These are phyloP conservation scores for Caenorhabditis briggsae DNA, from an alignment of 1,140 invertebrate genomes.

Conservation along the genomic window DNA sequence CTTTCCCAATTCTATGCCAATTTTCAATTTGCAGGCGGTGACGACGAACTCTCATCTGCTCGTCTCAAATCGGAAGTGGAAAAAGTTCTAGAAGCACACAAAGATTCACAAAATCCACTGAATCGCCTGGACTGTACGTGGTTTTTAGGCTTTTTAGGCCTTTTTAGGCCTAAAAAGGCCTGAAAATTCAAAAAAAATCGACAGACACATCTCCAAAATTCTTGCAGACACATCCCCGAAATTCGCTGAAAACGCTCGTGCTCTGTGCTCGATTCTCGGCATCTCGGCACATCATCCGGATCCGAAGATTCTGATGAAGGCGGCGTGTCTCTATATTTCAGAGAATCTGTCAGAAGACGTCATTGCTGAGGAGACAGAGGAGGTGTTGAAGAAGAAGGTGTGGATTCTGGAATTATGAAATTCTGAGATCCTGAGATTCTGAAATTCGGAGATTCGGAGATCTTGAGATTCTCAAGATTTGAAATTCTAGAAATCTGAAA, in stretches of 20 bases:
- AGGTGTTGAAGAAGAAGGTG: constrained; percentile 16
- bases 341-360: constrained; percentile 28
- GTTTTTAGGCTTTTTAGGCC: background rate
- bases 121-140: constrained; percentile 30
- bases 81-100: constrained; percentile 22
- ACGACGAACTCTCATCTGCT: constrained; percentile 1
- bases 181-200: too few species aligned
- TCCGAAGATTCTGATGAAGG: constrained; percentile 44
- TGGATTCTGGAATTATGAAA: background rate
- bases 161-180: background rate
- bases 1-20: background rate
- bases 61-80: constrained; percentile 13
- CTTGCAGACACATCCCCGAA: constrained; percentile 19
- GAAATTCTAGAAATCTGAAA: background rate
- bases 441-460: background rate
- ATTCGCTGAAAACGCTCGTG: constrained; percentile 2
- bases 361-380: constrained; percentile 25
- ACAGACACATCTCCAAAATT: too few species aligned
- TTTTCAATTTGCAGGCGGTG: constrained; percentile 5
- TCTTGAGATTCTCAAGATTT: background rate
- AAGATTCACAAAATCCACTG: constrained; percentile 22
- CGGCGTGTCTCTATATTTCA: constrained; percentile 13
- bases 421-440: background rate
- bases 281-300: constrained; percentile 27
- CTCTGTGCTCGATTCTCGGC: constrained; percentile 24